Conservation (phyloP, 23 tunicate genomes). For the Trididemnum clinides region DNA sequence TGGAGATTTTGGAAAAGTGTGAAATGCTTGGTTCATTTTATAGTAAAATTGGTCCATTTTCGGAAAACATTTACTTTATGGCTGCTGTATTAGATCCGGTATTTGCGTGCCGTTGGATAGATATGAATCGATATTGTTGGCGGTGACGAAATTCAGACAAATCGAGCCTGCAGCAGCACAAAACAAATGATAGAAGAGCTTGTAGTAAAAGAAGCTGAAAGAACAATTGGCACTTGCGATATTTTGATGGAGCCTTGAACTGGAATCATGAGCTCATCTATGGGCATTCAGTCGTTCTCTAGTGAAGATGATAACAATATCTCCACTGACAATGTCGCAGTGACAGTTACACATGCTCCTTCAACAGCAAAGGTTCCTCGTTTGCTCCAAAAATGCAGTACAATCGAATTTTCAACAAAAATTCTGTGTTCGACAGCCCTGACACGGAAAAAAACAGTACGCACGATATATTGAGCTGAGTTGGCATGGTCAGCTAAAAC, state of each 20-base stretch:
- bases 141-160: slow-evolving; percentile 13
- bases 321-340: background rate
- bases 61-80: slow-evolving; percentile 16
- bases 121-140: slow-evolving; percentile 1
- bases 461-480: slow-evolving; percentile 5
- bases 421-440: background rate
- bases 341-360: background rate
- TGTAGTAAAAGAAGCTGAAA: slow-evolving; percentile 2
- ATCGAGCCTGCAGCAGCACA: background rate
- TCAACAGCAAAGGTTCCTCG: background rate
- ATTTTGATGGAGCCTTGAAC: background rate
- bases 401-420: background rate
- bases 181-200: slow-evolving; percentile 14
- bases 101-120: slow-evolving; percentile 16
- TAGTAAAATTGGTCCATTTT: background rate
- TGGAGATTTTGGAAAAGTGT: background rate
- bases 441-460: background rate
- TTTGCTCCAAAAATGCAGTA: slow-evolving; percentile 1
- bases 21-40: slow-evolving; percentile 9
- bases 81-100: slow-evolving; percentile 19
- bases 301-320: background rate
- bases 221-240: background rate
- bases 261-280: background rate
- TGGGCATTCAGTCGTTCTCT: background rate
- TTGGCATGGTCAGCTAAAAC: background rate